Base-by-base conservation (phyloP, 2,113 vertebrate genomes). In the Chloropsis cyanopogon region DNA sequence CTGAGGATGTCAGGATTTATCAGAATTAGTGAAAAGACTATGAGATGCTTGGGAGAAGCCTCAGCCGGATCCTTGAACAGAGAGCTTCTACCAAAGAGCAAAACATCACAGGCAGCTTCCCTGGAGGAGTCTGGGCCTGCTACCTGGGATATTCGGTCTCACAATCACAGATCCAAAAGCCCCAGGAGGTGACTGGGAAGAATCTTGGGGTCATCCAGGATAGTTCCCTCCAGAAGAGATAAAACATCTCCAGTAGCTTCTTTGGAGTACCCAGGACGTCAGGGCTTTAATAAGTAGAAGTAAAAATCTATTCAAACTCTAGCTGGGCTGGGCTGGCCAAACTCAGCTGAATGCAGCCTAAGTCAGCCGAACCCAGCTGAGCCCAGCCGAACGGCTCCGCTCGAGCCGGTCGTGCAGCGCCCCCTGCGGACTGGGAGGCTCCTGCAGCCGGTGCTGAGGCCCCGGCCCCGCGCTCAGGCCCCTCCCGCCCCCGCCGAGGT, bases 271-370 rank as follows among this genome's bases (percentile, higher is more conserved):
- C 23, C 15, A 39, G 19, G 23, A 46, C 2, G 0, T 11, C 41
- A 70, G 28, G 28, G 28, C 28, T 61, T 61, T 69, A 61, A 23
- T 33, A 56, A 73, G 11, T 15, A 73, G 57, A 60, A 53, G 12
- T 22, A 52, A 60, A 69, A 78, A 24, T 46, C 33, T 61, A 12
- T 46, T 46, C 0, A 1, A 60, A 77, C 22, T 16, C 16, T 31
- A 53, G 13, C 44, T 15, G 50, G 35, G 35, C 6, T 20, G 12
- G 14, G n/a, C 17, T 21, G 44, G 14, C 24, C 12, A 13, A 49
- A 41, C 28, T 6, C 31, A 44, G 49, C 60, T 2, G 7, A 42
- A 12, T 0, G 0, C 46, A n/a, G 52, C 44, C 7, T 1, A 10
- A n/a, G 37, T 37, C 37, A 29, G 23, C 14, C 23, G n/a, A 59